Evolutionary conservation across 1,140 invertebrate species (phyloP).

Genomic region (Drosophila pruinosa): DNA sequence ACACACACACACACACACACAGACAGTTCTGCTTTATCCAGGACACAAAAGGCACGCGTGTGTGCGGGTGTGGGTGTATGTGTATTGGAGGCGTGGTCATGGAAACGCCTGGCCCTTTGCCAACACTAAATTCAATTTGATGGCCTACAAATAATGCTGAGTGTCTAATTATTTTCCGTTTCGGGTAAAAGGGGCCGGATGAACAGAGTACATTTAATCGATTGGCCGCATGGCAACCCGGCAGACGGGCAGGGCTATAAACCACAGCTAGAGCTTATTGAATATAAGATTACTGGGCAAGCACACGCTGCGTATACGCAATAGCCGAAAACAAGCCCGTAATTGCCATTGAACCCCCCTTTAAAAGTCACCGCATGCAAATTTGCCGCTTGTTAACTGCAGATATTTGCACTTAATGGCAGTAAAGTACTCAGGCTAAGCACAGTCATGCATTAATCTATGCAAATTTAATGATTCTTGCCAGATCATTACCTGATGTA

Average conservation of each 20-base stretch:
- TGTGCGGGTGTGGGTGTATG: background rate
- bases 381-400: constrained; percentile 47
- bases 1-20: no score
- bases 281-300: constrained; percentile 39
- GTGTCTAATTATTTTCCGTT: constrained; percentile 76
- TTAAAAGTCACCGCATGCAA: constrained; percentile 45
- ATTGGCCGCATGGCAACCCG: constrained; percentile 4
- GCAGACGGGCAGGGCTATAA: constrained; percentile 5
- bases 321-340: constrained; percentile 28
- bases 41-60: constrained; percentile 15
- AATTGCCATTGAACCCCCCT: constrained; percentile 3
- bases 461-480: constrained; percentile 11
- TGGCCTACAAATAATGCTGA: constrained; percentile 77
- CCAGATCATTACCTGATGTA: no score
- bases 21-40: background rate
- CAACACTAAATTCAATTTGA: constrained; percentile 78
- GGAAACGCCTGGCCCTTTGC: constrained; percentile 57
- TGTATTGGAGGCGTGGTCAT: constrained; percentile 41
- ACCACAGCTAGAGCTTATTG: constrained; percentile 34
- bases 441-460: constrained; percentile 10
- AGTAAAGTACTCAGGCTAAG: constrained; percentile 11
- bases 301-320: constrained; percentile 60
- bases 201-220: constrained; percentile 15
- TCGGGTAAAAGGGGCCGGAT: background rate
- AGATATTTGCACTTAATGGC: constrained; percentile 51